Conservation (phyloP, 2,888 invertebrate genomes). For the Amblyteles armatorius region DNA sequence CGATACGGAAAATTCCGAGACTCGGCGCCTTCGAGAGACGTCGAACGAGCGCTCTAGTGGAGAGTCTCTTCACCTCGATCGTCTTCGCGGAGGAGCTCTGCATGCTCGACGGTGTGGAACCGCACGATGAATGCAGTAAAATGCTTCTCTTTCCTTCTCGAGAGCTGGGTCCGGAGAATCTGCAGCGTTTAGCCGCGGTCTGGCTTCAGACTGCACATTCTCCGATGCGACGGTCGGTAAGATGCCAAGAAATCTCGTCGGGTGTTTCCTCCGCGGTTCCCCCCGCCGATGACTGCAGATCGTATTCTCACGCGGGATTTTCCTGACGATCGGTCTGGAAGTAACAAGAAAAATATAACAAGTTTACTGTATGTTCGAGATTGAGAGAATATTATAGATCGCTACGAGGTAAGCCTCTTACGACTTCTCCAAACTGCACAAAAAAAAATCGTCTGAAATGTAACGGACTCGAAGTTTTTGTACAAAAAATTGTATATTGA, state of each 20-base stretch:
- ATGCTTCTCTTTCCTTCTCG: background rate
- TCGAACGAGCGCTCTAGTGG: slow-evolving; percentile 38
- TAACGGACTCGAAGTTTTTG: no score
- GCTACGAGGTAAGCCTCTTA: background rate
- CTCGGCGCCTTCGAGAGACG: background rate
- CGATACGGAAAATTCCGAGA: slow-evolving; percentile 27
- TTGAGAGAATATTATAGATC: background rate
- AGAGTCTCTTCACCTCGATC: slow-evolving; percentile 48
- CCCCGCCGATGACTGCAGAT: background rate
- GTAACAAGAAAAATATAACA: background rate
- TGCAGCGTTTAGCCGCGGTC: background rate
- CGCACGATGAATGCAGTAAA: background rate
- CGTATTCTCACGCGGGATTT: slow-evolving; percentile 27
- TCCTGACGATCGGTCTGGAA: slow-evolving; percentile 9
- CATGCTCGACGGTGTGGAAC: slow-evolving; percentile 58
- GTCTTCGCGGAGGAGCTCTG: slow-evolving; percentile 53
- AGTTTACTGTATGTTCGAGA: background rate
- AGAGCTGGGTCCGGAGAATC: background rate
- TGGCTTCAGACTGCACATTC: background rate
- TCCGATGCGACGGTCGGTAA: slow-evolving; percentile 45
- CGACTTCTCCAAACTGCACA: no score
- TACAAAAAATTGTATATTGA: no score
- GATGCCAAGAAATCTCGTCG: background rate
- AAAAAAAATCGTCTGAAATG: no score
- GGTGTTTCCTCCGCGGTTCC: background rate